These are phyloP conservation scores for Ianthella basta DNA, from an alignment of 37 sponge, comb jelly and placozoan genomes.

Conservation along the genomic window DNA sequence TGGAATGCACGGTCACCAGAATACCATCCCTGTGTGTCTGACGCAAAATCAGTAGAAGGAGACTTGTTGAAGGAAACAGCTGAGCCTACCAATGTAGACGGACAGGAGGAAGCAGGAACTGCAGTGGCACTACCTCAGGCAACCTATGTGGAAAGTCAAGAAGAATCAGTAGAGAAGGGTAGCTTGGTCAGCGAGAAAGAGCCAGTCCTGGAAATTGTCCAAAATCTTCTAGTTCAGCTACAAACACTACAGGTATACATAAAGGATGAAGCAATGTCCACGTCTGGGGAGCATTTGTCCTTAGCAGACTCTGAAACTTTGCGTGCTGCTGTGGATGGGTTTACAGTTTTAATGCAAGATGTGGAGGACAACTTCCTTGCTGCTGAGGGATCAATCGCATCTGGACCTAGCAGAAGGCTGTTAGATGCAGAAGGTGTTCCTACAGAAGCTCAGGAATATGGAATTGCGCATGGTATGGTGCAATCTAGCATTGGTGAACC, in stretches of 20 bases:
- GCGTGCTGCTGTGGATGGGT: not conserved
- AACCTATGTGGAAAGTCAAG: not conserved
- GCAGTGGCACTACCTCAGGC: not conserved
- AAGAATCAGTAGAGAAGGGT: not conserved
- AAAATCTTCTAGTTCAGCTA: not conserved
- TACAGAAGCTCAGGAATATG: too few relatives aligned
- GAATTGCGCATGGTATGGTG: too few relatives aligned
- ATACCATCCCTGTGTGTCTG: not conserved
- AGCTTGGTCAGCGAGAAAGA: conserved; percentile 5
- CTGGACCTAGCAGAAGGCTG: not conserved
- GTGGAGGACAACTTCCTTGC: conserved; percentile 10
- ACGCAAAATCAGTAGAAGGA: not conserved
- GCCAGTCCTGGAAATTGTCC: not conserved
- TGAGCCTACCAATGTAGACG: not conserved
- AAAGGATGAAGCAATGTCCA: too few relatives aligned
- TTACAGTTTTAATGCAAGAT: not conserved
- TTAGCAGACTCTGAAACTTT: not conserved
- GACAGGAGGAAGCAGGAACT: not conserved
- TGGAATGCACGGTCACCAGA: not conserved
- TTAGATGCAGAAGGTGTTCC: not conserved
- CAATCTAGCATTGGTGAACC: too few relatives aligned
- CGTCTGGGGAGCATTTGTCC: not conserved
- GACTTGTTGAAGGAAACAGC: not conserved
- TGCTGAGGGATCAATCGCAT: not conserved
- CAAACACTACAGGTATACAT: not conserved